Evolutionary conservation across 2,888 invertebrate genomes (phyloP), one percentile per base, ranked within the genome.

Genomic region (Acholoe squamosa): DNA sequence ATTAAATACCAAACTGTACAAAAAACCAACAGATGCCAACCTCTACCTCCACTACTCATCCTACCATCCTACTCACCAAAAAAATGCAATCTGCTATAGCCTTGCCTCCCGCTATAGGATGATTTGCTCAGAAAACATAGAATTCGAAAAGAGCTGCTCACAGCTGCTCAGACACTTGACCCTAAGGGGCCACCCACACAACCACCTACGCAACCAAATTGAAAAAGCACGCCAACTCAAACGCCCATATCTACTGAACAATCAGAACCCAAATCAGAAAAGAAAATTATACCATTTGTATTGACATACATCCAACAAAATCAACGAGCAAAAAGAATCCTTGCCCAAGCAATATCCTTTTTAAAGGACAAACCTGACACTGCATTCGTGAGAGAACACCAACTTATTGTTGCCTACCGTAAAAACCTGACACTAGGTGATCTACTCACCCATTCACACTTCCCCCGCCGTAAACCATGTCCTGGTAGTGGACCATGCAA

Each of bases 1-100:
- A 51, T 3, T 84, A 12, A 3, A 51, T 0, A 84, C 34, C 1
- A 51, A 43, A 52, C 22, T 84, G 12, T 84, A 33, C 84, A 31
- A 22, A 51, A 84, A 84, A 84, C 84, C 84, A 7, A 84, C 84
- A 0, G 84, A 84, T 34, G 25, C 25, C n/a, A 43, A 84, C 84
- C 22, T 28, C 22, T 84, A 84, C 84, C 84, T 84, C 0, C 84
- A 52, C n/a, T 34, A n/a, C 52, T 22, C 19, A 31, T 84, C 84
- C 10, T 84, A 43, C 51, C 84, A 84, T 25, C 84, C 84, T 22
- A 16, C 0, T 1, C 43, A 31, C 33, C 71, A 71, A 28, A 71
- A 71, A 71, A 16, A 71, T 5, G 12, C 71, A 14, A 71, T 71
- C 19, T 25, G 28, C 71, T 71, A 71, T 16, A 28, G 71, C 14